Base-by-base conservation (phyloP, 2,797 vertebrate genomes). In the Dryobates pubescens region DNA sequence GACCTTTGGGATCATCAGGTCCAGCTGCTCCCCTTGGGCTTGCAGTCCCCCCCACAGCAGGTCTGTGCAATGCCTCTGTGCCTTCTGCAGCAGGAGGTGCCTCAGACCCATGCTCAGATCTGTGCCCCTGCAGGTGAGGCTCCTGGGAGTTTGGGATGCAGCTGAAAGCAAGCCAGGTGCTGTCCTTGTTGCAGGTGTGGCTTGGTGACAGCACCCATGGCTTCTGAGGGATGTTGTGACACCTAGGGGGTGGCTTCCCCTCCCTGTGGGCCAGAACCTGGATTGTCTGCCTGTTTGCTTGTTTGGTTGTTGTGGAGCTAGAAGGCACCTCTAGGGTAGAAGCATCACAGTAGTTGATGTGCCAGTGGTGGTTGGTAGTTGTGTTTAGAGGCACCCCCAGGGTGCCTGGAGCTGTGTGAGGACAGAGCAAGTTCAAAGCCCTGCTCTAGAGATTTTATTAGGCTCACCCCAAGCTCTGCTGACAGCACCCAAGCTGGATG, bases 311-410 rank as follows among this genome's bases (percentile, higher is more conserved):
- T 47, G 68, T 70, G 87, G 41, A 62, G 36, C 5, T 57, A 86
- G 68, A 71, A 82, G 64, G 86, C 68, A 86, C 58, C 56, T 86
- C 47, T 95, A 94, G 82, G 83, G 77, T 94, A 91, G 85, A 56
- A 86, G 92, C 47, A 26, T 32, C 80, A 14, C 51, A 12, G 68
- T 95, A 94, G 85, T 82, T 58, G 54, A 62, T 69, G 47, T 4
- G 27, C 26, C 82, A 22, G 29, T 89, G 85, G 80, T 88, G 87
- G 71, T n/a, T 51, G 12, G 71, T 93, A 70, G 45, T 83, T 76
- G 92, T 95, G 85, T 89, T 84, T 94, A 95, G 91, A 62, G 64
- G 82, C 79, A 54, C 86, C 54, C 3, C 41, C 4, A 3, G 53
- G 53, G 59, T 90, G 86, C 91, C 30, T 29, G 84, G 89, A 92